Percentiles rank a stretch among this genome's conserved stretches.
These are phyloP conservation scores for Stenodema calcarata DNA, from an alignment of 2,888 invertebrate species.

Conservation along the genomic window DNA sequence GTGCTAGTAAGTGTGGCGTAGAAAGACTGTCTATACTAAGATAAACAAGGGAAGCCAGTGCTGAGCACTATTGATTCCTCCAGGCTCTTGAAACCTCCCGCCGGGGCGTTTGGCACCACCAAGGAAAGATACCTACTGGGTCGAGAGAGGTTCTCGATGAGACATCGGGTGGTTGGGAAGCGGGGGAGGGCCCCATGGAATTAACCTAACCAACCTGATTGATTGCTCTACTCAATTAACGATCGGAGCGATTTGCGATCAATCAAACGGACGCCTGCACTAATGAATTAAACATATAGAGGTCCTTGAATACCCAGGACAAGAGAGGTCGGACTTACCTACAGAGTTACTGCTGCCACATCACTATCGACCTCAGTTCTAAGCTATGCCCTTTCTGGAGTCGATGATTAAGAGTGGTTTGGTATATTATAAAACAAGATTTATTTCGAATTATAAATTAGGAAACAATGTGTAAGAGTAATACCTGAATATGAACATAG, in stretches of 20 bases:
- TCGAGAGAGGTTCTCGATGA: not conserved
- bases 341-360: not conserved
- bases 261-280: constrained; percentile 20
- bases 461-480: no score
- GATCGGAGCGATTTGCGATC: constrained; percentile 28
- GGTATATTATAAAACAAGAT: no score
- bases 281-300: constrained; percentile 33
- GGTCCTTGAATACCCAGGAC: not conserved
- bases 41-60: constrained; percentile 7
- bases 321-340: not conserved
- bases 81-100: constrained; percentile 4
- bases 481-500: no score
- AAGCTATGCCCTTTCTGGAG: no score
- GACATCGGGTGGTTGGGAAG: not conserved
- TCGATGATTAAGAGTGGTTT: no score
- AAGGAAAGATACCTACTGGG: not conserved
- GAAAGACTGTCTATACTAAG: not conserved
- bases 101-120: not conserved
- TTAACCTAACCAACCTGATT: constrained; percentile 37
- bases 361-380: not conserved
- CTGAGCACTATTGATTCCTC: constrained; percentile 4
- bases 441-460: no score
- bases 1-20: not conserved
- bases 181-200: constrained; percentile 5
- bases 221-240: constrained; percentile 8